Base-by-base conservation (phyloP, 2,113 vertebrate species). In the Nyctereutes procyonoides region DNA sequence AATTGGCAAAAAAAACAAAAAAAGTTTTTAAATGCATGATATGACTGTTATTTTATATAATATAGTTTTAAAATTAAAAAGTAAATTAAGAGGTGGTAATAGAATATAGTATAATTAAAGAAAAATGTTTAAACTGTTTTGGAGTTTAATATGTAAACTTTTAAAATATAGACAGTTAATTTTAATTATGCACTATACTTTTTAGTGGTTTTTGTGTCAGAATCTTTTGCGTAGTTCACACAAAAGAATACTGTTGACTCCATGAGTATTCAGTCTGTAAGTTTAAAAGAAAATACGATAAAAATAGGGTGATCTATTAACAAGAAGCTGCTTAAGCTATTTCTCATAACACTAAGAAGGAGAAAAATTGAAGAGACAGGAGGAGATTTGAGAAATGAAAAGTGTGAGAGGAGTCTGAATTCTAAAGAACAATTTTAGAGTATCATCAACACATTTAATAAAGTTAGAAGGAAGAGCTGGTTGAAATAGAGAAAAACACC, bases 21-120 rank as follows among this genome's bases (percentile, higher is more conserved):
- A 82, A 51, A 86, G 17, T 43, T 97, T 91, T 96, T 85, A 74
- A 96, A 90, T 9, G 51, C 22, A 5, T 96, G 76, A 89, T 86
- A 83, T 93, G 91, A 62, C 30, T 83, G 16, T 85, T 90, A 67
- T 69, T 77, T 88, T 62, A 62, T 60, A 65, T 90, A 86, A 24
- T 43, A 56, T 55, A 22, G 10, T 77, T 91, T 82, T 94, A 69
- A 65, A 92, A 63, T 32, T 88, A 32, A 79, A 71, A 56, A 87
- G 15, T 81, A 76, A 63, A 83, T 65, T 71, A 83, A 69, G 86
- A 71, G 5, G 22, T 71, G 10, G 48, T 96, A 65, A 30, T 93
- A 43, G 22, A 65, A 56, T 96, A 9, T 73, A 53, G 8, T 65
- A 65, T 63, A 76, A 16, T 83, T 62, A 93, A 93, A 51, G 56